phyloP scores from a whole-genome alignment of 2,888 invertebrate species.

The Cheilosia variabilis region DNA sequence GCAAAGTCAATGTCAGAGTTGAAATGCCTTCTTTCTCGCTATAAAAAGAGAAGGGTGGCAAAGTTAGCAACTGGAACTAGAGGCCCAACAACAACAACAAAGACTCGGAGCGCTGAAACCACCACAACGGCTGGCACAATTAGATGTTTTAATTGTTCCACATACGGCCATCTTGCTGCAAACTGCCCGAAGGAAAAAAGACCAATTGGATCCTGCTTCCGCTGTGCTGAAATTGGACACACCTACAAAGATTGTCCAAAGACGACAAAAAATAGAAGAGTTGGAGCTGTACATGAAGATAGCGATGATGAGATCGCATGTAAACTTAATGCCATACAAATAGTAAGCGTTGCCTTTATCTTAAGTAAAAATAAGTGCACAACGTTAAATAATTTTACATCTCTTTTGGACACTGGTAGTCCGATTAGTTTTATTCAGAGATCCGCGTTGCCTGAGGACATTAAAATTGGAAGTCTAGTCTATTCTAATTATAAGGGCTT shows the following conservation, averaged over 20 bases:
- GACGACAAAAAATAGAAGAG: neutral
- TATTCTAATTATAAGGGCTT: constrained; percentile 12
- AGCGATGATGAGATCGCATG: neutral
- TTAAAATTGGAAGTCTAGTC: neutral
- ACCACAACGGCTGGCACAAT: neutral
- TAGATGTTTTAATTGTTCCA: constrained; percentile 18
- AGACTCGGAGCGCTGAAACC: neutral
- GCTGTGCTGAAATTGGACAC: constrained; percentile 20
- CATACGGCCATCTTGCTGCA: neutral
- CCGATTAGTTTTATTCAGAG: constrained; percentile 48
- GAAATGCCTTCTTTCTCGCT: neutral
- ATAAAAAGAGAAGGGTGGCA: constrained; percentile 14
- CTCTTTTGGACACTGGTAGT: constrained; percentile 60
- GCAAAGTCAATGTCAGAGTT: neutral
- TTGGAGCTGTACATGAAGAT: neutral
- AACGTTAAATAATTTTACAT: constrained; percentile 7
- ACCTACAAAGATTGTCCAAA: constrained; percentile 22
- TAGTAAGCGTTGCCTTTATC: constrained; percentile 46
- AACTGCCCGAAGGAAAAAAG: constrained; percentile 17
- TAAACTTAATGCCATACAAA: constrained; percentile 17
- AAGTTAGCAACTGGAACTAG: no score
- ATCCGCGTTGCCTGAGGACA: constrained; percentile 37
- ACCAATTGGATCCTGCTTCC: constrained; percentile 37
- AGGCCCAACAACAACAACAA: neutral
- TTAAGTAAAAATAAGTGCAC: constrained; percentile 17